phyloP scores from a whole-genome alignment of 1,140 invertebrate genomes.

The Chionoecetes opilio region DNA sequence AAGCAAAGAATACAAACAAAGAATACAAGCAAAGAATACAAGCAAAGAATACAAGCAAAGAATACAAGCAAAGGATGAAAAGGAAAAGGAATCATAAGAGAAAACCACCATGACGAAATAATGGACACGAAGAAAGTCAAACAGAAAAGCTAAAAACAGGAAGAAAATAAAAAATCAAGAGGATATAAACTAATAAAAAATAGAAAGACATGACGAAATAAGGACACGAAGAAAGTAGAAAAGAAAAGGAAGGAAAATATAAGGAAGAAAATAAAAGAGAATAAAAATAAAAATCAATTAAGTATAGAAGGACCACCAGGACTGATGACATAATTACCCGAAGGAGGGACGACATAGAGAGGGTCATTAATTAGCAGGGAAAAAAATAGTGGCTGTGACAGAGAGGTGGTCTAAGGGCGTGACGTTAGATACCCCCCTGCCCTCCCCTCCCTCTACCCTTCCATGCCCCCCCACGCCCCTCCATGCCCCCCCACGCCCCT shows the following conservation, averaged over 20 bases:
- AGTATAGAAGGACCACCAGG: neutral
- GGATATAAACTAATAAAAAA: neutral
- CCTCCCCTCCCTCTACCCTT: neutral
- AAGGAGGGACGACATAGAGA: neutral
- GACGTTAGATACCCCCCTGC: neutral
- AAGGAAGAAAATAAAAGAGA: neutral
- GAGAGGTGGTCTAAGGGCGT: neutral
- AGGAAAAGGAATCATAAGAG: too few relatives aligned
- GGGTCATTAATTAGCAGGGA: slow-evolving; percentile 13
- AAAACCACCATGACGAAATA: neutral
- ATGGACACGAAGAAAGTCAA: neutral
- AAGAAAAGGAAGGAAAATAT: neutral
- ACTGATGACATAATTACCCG: neutral
- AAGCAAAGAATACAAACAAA: too few relatives aligned
- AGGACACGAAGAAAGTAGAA: neutral
- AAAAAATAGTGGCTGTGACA: slow-evolving; percentile 37
- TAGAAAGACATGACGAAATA: neutral
- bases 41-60: too few relatives aligned
- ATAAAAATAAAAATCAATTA: neutral
- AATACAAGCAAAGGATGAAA: too few relatives aligned
- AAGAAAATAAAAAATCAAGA: neutral
- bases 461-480: neutral
- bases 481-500: neutral
- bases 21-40: too few relatives aligned
- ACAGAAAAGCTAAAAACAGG: neutral